phyloP scores from a whole-genome alignment of 2,113 vertebrate species.

The Stegostoma tigrinum region DNA sequence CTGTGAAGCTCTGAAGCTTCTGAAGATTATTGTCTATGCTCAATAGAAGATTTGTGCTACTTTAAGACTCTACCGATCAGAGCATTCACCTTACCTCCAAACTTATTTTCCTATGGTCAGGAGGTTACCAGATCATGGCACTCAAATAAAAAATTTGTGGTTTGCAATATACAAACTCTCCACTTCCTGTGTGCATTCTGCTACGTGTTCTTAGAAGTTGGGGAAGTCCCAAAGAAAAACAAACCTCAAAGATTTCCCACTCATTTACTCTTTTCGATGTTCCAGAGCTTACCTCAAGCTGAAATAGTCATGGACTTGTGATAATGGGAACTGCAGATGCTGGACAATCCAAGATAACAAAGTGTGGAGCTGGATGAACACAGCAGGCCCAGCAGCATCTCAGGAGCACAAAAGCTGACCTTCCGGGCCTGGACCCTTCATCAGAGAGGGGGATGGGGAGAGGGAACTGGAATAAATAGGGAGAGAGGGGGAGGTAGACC shows the following conservation, averaged over 20 bases:
- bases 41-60: not conserved
- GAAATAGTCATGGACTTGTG: not conserved
- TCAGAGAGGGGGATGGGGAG: too few species aligned
- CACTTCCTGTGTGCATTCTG: not conserved
- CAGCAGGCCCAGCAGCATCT: too few species aligned
- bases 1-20: not conserved
- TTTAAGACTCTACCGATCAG: not conserved
- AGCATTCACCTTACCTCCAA: not conserved
- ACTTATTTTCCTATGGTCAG: not conserved
- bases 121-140: not conserved
- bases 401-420: too few species aligned
- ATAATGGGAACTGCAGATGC: too few species aligned
- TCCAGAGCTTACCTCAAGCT: not conserved
- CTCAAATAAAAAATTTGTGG: too few species aligned
- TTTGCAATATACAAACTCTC: not conserved
- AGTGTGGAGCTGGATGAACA: too few species aligned
- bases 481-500: too few species aligned
- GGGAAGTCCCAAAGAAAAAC: not conserved
- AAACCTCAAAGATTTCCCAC: not conserved
- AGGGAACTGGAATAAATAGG: too few species aligned
- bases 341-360: too few species aligned
- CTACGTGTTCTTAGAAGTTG: not conserved
- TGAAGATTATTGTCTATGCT: not conserved
- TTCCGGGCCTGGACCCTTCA: too few species aligned
- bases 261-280: not conserved